phyloP scores from a whole-genome alignment of 2,888 invertebrate genomes.

The Macaria notata region DNA sequence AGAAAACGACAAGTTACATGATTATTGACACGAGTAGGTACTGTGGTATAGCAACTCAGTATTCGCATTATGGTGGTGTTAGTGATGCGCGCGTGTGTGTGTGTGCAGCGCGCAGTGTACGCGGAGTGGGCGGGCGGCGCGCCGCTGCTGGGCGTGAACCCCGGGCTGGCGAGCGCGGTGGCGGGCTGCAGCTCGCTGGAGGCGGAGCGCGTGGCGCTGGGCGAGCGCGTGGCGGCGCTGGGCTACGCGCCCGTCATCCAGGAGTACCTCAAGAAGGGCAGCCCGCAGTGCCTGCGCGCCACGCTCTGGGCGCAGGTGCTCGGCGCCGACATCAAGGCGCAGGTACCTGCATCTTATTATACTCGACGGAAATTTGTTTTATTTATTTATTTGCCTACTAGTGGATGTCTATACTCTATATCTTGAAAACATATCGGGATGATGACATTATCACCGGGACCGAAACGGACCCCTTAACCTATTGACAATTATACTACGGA shows the following conservation, averaged over 20 bases:
- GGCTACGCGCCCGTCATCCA: constrained; percentile 94
- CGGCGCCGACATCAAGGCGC: constrained; percentile 87
- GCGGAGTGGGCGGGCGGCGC: constrained; percentile 89
- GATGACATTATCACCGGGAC: too few relatives aligned
- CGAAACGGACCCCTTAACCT: too few relatives aligned
- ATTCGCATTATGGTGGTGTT: too few relatives aligned
- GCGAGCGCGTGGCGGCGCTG: constrained; percentile 88
- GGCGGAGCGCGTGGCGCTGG: constrained; percentile 87
- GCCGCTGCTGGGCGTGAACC: constrained; percentile 88
- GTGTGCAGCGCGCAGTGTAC: constrained; percentile 85
- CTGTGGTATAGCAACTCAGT: too few relatives aligned
- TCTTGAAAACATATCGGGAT: too few relatives aligned
- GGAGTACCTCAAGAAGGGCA: constrained; percentile 94
- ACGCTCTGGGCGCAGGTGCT: constrained; percentile 93
- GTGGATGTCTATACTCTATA: too few relatives aligned
- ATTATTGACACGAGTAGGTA: too few relatives aligned
- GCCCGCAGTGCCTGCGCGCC: constrained; percentile 89
- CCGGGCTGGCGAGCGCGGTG: constrained; percentile 77
- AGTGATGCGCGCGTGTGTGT: background rate
- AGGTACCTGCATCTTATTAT: constrained; percentile 62
- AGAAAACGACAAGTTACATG: too few relatives aligned
- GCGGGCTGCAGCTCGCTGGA: constrained; percentile 84
- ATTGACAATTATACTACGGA: too few relatives aligned
- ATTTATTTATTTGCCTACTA: too few relatives aligned
- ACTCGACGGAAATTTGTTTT: background rate